A percentile compares a stretch with the other conserved stretches of the same genome.
phyloP scores from a whole-genome alignment of 2,113 vertebrate genomes.

The Corythaeola cristata region DNA sequence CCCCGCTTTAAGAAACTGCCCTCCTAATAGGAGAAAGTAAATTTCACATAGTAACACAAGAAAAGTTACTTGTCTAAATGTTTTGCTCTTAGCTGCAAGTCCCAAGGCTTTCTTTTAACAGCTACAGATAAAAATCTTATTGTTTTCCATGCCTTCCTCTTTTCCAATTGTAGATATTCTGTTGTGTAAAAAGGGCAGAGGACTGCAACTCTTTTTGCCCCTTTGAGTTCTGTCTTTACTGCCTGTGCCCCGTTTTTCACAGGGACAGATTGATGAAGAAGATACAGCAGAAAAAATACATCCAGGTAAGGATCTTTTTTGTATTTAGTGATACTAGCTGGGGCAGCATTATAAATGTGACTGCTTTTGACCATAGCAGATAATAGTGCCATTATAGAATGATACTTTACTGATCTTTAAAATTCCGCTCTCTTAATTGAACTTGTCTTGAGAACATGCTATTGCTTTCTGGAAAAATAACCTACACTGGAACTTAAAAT shows the following conservation, averaged over 20 bases:
- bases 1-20: background rate
- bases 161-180: background rate
- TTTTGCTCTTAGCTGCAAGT: background rate
- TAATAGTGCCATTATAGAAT: background rate
- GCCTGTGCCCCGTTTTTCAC: background rate
- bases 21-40: background rate
- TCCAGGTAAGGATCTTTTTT: background rate
- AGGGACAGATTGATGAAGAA: background rate
- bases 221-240: background rate
- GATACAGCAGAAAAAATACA: background rate
- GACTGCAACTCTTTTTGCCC: background rate
- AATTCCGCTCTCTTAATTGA: conserved; percentile 3
- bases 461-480: conserved; percentile 5
- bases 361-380: background rate
- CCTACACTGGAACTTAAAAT: background rate
- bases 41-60: background rate
- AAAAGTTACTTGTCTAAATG: background rate
- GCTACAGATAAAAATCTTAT: background rate
- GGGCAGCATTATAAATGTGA: background rate
- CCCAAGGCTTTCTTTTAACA: background rate
- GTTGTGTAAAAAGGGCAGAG: background rate
- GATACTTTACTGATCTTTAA: background rate
- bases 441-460: background rate
- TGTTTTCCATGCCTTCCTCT: background rate
- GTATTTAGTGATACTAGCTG: background rate